Percentiles rank a stretch among this genome's conserved stretches.
Conservation (phyloP, 2,888 invertebrate genomes). For the Eupithecia exiguata region DNA sequence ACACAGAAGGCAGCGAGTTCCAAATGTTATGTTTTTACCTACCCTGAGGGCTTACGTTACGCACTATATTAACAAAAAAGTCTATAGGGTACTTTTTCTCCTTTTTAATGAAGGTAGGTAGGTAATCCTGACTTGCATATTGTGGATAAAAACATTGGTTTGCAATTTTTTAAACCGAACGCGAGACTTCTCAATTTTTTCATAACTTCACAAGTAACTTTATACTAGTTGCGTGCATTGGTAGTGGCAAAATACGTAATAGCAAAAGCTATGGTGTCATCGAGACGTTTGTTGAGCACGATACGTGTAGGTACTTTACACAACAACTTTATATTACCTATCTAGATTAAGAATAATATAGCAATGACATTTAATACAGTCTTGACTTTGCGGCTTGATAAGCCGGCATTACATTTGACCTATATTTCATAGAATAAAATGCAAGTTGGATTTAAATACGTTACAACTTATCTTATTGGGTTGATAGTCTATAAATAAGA, state of each 20-base stretch:
- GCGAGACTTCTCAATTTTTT: not conserved
- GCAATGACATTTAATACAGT: conserved; percentile 1
- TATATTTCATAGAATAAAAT: not conserved
- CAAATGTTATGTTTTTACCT: no score
- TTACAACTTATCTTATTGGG: not conserved
- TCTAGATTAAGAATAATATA: not conserved
- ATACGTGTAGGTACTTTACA: not conserved
- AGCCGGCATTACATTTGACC: conserved; percentile 2
- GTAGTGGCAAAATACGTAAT: not conserved
- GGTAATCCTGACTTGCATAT: no score
- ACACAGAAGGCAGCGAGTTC: no score
- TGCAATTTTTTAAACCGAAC: not conserved
- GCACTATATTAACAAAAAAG: no score
- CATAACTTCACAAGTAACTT: no score
- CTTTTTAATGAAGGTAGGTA: no score
- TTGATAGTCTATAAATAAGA: not conserved
- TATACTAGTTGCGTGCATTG: not conserved
- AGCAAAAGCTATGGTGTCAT: conserved; percentile 6
- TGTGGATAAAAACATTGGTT: not conserved
- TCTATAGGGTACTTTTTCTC: no score
- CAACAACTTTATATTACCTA: not conserved
- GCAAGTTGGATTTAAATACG: not conserved
- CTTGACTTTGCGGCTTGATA: conserved; percentile 4
- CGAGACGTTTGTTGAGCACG: not conserved
- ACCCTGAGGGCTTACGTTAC: no score